A percentile compares a stretch with the other conserved stretches of the same genome.
Conservation (phyloP, 1,140 invertebrate genomes). For the Cotesia glomerata region DNA sequence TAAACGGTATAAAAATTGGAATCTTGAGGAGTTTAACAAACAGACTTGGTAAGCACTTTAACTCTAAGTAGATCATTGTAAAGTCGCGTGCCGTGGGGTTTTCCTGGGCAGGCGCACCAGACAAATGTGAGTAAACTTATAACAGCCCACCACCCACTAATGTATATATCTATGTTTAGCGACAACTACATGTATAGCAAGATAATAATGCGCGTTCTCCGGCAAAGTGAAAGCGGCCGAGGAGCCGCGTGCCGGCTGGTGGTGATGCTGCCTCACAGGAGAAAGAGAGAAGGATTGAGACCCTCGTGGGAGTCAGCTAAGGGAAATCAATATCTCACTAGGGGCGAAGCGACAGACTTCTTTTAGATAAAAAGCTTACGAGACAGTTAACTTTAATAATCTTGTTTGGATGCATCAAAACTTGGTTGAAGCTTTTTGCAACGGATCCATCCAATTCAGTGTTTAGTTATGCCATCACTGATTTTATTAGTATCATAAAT, state of each 20-base stretch:
- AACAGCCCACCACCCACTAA: background rate
- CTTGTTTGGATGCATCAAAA: background rate
- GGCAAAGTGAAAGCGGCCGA: slow-evolving; percentile 13
- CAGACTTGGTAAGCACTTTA: slow-evolving; percentile 1
- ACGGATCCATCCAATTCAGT: too few relatives aligned
- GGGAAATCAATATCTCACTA: slow-evolving; percentile 64
- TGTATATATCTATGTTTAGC: background rate
- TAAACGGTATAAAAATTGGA: background rate
- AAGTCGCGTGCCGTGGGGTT: slow-evolving; percentile 17
- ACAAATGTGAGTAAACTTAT: background rate
- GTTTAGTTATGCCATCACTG: too few relatives aligned
- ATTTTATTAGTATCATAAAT: too few relatives aligned
- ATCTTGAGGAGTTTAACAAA: background rate
- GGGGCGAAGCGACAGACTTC: slow-evolving; percentile 46
- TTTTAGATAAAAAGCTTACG: slow-evolving; percentile 1
- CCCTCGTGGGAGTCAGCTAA: slow-evolving; percentile 62
- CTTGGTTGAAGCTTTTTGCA: too few relatives aligned
- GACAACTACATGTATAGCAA: background rate
- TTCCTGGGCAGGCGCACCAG: slow-evolving; percentile 1
- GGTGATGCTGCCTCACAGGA: background rate
- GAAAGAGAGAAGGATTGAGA: slow-evolving; percentile 27
- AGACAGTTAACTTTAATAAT: background rate
- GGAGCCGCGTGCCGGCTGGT: slow-evolving; percentile 22
- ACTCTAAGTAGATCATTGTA: background rate
- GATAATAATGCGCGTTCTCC: slow-evolving; percentile 18